Base-by-base conservation (phyloP, 1,140 invertebrate genomes). In the Camponotus floridanus region DNA sequence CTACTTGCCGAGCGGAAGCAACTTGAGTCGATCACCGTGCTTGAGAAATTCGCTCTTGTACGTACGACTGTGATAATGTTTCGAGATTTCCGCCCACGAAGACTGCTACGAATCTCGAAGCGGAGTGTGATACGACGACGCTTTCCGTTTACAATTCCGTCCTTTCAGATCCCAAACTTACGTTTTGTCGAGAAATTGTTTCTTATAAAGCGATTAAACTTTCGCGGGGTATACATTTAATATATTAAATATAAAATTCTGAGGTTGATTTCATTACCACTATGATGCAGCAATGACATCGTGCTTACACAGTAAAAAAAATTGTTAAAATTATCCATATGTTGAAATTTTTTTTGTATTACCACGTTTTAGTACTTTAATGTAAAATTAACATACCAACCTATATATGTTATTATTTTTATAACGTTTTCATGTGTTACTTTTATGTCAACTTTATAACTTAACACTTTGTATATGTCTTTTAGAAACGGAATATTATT, bases 11-110 rank as follows among this genome's bases (percentile, higher is more conserved):
- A 51, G 74, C 48, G 21, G 62, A 88, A 70, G 74, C 74, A 76
- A 61, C 45, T 64, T 42, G 70, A 88, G 67, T 61, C 61, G 70
- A 85, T 85, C 51, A 59, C 42, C 67, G 76, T 74, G 81, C 85
- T 59, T 78, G 73, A 74, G 59, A 68, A 88, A 87, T 85, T 87
- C 45, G 26, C 68, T 83, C 39, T 73, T 83, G 68, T 74, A 83
- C 42, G 68, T 48, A 74, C 39, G 55, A 61, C 55, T 73, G 55
- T 74, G 79, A 83, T 83, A 83, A 83, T 83, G 68, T 83, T 83
- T 83, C 68, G 57, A 83, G 79, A 83, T 83, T 83, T 70, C 71
- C 79, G 21, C n/a, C 15, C 31, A 21, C 55, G 8, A 55, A 70
- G 73, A 78, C 39, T 36, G 55, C 11, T 11, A 15, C 55, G n/a